Evolutionary conservation across 2,888 invertebrate genomes (phyloP).

Genomic region (Nectonema munidae): DNA sequence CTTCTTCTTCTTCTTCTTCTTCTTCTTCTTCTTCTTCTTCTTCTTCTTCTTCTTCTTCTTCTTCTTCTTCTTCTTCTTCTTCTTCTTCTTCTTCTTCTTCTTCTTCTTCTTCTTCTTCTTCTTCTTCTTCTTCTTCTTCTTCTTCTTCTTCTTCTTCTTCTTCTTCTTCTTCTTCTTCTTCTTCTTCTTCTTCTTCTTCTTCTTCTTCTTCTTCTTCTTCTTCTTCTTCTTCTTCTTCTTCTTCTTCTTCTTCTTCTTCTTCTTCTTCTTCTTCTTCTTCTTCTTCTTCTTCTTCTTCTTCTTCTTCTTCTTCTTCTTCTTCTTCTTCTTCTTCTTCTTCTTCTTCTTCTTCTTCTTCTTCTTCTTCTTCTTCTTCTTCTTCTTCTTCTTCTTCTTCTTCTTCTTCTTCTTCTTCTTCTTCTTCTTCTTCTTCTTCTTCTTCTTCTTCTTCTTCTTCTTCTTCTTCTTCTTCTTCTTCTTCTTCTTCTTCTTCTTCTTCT

Average conservation of each 20-base stretch:
- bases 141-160: no score
- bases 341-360: slow-evolving; percentile 11
- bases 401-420: slow-evolving; percentile 15
- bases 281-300: slow-evolving; percentile 15
- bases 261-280: slow-evolving; percentile 12
- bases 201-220: no score
- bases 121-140: no score
- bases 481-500: not conserved
- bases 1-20: no score
- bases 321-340: slow-evolving; percentile 13
- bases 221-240: not conserved
- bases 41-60: no score
- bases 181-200: no score
- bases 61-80: no score
- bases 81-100: slow-evolving; percentile 5
- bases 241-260: slow-evolving; percentile 14
- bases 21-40: no score
- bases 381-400: slow-evolving; percentile 14
- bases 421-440: slow-evolving; percentile 15
- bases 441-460: not conserved
- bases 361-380: slow-evolving; percentile 11
- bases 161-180: no score
- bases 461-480: not conserved
- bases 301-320: slow-evolving; percentile 15
- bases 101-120: slow-evolving; percentile 5